Percentiles rank a stretch among this genome's conserved stretches.
These are phyloP conservation scores for Samia ricini DNA, from an alignment of 1,140 invertebrate genomes.

Conservation along the genomic window DNA sequence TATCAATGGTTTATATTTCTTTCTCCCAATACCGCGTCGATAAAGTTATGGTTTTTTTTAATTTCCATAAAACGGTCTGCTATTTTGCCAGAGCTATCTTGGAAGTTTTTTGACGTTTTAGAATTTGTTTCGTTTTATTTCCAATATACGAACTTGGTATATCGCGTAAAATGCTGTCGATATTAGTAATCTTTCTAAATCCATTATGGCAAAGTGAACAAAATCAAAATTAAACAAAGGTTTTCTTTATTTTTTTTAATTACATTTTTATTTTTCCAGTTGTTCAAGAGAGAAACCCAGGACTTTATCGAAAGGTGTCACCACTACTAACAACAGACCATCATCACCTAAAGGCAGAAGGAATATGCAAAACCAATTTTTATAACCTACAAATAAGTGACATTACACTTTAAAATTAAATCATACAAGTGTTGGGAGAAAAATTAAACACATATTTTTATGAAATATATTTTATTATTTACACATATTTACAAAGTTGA, in stretches of 20 bases:
- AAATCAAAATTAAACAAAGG: neutral
- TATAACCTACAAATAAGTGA: neutral
- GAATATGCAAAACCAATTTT: conserved; percentile 21
- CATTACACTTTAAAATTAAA: conserved; percentile 21
- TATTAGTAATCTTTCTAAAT: too few relatives aligned
- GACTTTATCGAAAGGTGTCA: conserved; percentile 14
- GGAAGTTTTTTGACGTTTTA: too few relatives aligned
- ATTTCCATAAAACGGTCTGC: too few relatives aligned
- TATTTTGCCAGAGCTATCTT: too few relatives aligned
- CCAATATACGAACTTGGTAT: too few relatives aligned
- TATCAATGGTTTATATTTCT: too few relatives aligned
- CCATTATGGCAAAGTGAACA: neutral
- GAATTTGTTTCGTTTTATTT: too few relatives aligned
- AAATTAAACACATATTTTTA: conserved; percentile 8
- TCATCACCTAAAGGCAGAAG: conserved; percentile 42
- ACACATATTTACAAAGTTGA: conserved; percentile 8
- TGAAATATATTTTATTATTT: conserved; percentile 14
- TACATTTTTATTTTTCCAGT: conserved; percentile 11
- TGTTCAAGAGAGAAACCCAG: conserved; percentile 17
- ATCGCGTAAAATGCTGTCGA: too few relatives aligned
- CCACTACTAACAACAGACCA: conserved; percentile 26
- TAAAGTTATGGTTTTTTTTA: too few relatives aligned
- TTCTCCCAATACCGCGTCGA: too few relatives aligned
- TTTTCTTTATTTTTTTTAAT: neutral
- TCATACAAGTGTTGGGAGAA: conserved; percentile 14